Percentiles rank a stretch among this genome's conserved stretches.
These are phyloP conservation scores for Gibbula magus DNA, from an alignment of 2,888 invertebrate species.

Conservation along the genomic window DNA sequence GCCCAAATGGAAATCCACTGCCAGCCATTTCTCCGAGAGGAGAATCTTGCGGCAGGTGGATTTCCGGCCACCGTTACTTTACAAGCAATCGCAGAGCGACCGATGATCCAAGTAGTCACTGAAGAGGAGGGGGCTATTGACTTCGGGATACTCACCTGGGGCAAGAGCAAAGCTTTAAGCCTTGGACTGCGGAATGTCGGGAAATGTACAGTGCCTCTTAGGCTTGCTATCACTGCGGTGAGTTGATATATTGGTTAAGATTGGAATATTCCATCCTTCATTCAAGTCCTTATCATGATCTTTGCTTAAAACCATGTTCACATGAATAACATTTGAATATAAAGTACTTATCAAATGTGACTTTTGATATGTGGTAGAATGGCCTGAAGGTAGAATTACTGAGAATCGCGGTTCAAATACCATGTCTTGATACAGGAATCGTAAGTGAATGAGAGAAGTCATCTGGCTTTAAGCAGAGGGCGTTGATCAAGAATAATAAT, in stretches of 20 bases:
- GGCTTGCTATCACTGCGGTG: slow-evolving; percentile 63
- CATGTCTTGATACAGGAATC: too few relatives aligned
- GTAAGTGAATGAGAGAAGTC: too few relatives aligned
- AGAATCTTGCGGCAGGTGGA: slow-evolving; percentile 34
- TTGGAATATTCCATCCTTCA: neutral
- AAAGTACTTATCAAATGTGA: too few relatives aligned
- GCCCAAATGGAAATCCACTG: slow-evolving; percentile 58
- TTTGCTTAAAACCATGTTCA: neutral
- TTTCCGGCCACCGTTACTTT: slow-evolving; percentile 52
- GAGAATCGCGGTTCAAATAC: too few relatives aligned
- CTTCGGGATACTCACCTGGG: slow-evolving; percentile 66
- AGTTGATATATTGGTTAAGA: slow-evolving; percentile 31
- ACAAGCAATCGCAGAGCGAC: slow-evolving; percentile 57
- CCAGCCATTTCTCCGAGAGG: slow-evolving; percentile 46
- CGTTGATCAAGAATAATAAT: too few relatives aligned
- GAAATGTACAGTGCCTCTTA: slow-evolving; percentile 57
- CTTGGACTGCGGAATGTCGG: slow-evolving; percentile 61
- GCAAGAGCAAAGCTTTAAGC: slow-evolving; percentile 50
- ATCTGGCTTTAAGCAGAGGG: too few relatives aligned
- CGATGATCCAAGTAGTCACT: slow-evolving; percentile 50
- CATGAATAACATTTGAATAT: neutral
- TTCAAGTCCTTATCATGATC: neutral
- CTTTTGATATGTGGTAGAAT: too few relatives aligned
- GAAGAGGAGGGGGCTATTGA: slow-evolving; percentile 42
- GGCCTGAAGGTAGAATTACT: too few relatives aligned